Conservation (phyloP, 2,113 vertebrate genomes). For the Odontesthes bonariensis region DNA sequence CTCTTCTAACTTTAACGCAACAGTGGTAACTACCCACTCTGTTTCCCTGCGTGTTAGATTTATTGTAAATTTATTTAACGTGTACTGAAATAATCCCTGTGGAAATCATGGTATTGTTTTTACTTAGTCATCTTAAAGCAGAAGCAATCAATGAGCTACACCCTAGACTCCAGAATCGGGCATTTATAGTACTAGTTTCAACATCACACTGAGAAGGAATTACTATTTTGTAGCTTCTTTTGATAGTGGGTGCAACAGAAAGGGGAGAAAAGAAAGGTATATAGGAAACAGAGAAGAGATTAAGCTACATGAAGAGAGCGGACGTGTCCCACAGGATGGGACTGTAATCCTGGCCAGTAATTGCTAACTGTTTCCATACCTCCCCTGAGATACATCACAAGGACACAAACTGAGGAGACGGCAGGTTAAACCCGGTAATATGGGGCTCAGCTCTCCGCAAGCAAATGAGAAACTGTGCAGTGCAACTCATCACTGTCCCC, state of each 20-base stretch:
- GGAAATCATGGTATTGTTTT: constrained; percentile 2
- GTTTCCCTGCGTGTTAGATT: too few species aligned
- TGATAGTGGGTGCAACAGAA: constrained; percentile 26
- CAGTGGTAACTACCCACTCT: too few species aligned
- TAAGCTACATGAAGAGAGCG: constrained; percentile 36
- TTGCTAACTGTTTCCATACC: constrained; percentile 59
- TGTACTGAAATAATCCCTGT: not conserved
- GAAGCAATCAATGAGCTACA: constrained; percentile 27
- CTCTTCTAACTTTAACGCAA: too few species aligned
- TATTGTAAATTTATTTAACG: too few species aligned
- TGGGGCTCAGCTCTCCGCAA: constrained; percentile 41
- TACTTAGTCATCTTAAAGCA: not conserved
- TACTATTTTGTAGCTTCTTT: constrained; percentile 14
- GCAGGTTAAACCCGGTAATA: constrained; percentile 62
- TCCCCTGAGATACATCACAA: constrained; percentile 61
- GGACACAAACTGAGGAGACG: constrained; percentile 66
- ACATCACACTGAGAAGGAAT: constrained; percentile 7
- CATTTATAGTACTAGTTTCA: not conserved
- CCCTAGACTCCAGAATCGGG: constrained; percentile 70
- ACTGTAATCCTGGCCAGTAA: constrained; percentile 67
- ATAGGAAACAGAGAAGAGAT: constrained; percentile 30
- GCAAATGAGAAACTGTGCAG: constrained; percentile 66
- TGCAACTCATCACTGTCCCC: constrained; percentile 68
- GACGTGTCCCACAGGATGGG: constrained; percentile 30
- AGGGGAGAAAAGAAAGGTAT: constrained; percentile 26